A percentile compares a stretch with the other conserved stretches of the same genome.
phyloP scores from a whole-genome alignment of 2,113 vertebrate genomes.

The Misgurnus mizolepis region DNA sequence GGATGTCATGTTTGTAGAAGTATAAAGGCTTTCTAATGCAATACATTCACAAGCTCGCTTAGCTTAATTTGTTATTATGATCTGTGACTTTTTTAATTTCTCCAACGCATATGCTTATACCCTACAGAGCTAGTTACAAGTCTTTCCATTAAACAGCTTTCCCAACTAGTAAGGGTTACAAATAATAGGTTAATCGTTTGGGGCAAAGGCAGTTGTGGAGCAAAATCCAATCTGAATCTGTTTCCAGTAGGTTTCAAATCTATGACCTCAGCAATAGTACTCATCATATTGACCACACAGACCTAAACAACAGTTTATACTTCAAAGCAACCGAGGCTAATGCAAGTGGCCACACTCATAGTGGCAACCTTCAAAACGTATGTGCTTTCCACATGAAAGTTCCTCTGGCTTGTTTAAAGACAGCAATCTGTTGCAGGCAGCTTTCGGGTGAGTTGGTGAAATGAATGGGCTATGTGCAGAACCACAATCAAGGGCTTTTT shows the following conservation, averaged over 20 bases:
- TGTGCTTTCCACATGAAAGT: conserved; percentile 50
- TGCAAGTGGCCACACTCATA: conserved; percentile 6
- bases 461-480: conserved; percentile 63
- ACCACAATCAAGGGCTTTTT: conserved; percentile 62
- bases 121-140: too few species aligned
- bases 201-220: background rate
- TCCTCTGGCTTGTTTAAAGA: conserved; percentile 58
- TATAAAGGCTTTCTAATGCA: background rate
- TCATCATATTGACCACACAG: conserved; percentile 72
- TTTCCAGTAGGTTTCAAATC: conserved; percentile 29
- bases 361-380: conserved; percentile 26
- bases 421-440: conserved; percentile 53
- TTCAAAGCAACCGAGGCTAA: conserved; percentile 27
- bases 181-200: background rate
- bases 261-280: conserved; percentile 65
- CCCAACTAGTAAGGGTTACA: background rate
- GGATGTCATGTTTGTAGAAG: background rate
- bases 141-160: background rate
- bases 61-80: background rate
- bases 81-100: too few species aligned
- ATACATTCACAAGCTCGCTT: background rate
- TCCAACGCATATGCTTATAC: too few species aligned
- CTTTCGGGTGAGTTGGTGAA: conserved; percentile 24
- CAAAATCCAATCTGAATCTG: conserved; percentile 60
- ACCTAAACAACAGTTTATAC: conserved; percentile 38